Base-by-base conservation (phyloP, 2,888 invertebrate genomes). In the Sepioteuthis lessoniana region DNA sequence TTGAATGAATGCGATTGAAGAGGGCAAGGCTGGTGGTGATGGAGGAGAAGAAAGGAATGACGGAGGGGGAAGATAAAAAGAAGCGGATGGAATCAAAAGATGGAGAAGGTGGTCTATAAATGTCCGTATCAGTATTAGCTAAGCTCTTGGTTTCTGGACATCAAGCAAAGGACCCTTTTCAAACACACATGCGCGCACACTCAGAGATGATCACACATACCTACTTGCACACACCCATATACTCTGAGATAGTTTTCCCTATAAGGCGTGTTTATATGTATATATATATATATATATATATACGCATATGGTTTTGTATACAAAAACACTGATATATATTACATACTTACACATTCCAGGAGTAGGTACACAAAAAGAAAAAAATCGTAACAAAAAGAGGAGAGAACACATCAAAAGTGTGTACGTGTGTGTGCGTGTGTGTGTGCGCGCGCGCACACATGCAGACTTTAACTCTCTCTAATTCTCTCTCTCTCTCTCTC, bases 131-230 rank as follows among this genome's bases (percentile, higher is more conserved):
- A 76, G 76, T 76, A 76, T 35, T n/a, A n/a, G 76, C 19, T 76
- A 76, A 76, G 76, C 76, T 35, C 76, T 76, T 76, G 76, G 76
- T 76, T 76, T 76, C 76, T 76, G 76, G n/a, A 76, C 76, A 76
- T 76, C 76, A 76, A 35, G 76, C n/a, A n/a, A 76, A 76, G n/a
- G n/a, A n/a, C n/a, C 19, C n/a, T 21, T 13, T 35, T 76, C 16
- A 76, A n/a, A 76, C n/a, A n/a, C 76, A 76, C 76, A n/a, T 8
- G n/a, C 76, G 5, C 25, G 38, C 31, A 42, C 91, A 38, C 31
- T 42, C 38, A 90, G 16, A 90, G 1, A 21, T 4, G 25, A 7
- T 13, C 10, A 37, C 13, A 90, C 37, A 37, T n/a, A 90, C 90
- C 25, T n/a, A 35, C 28, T 10, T 13, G 19, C 16, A 35, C 90